Percentiles rank a stretch among this genome's conserved stretches.
Conservation (phyloP, 2,888 invertebrate genomes). For the Drosophila longiperda region DNA sequence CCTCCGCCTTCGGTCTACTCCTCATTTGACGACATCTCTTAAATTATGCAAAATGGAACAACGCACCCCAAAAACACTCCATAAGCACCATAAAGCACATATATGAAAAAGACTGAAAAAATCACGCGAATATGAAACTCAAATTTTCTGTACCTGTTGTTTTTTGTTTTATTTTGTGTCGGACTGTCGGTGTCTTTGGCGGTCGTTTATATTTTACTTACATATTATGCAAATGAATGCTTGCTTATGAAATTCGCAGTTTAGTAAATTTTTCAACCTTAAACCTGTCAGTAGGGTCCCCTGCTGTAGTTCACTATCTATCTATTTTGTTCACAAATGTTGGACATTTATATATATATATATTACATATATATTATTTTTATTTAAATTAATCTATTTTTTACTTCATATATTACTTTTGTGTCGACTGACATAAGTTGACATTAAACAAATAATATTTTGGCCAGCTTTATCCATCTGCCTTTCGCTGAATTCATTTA, state of each 20-base stretch:
- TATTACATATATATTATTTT: not conserved
- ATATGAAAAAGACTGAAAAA: constrained; percentile 46
- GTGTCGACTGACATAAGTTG: not conserved
- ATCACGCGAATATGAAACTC: constrained; percentile 31
- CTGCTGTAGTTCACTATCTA: not conserved
- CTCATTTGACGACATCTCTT: constrained; percentile 61
- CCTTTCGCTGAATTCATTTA: constrained; percentile 1
- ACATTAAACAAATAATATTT: not conserved
- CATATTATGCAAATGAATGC: constrained; percentile 76
- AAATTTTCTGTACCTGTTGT: constrained; percentile 21
- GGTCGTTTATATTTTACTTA: constrained; percentile 31
- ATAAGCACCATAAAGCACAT: constrained; percentile 25
- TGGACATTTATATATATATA: not conserved
- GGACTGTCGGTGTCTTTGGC: constrained; percentile 38
- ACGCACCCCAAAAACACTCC: constrained; percentile 30
- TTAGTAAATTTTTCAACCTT: constrained; percentile 31
- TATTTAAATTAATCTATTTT: not conserved
- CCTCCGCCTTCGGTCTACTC: not conserved
- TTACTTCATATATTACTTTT: not conserved
- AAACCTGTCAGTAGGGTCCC: constrained; percentile 18
- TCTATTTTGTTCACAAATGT: not conserved
- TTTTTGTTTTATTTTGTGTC: constrained; percentile 26
- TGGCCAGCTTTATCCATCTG: constrained; percentile 4
- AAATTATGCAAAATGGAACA: constrained; percentile 71
- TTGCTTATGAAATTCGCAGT: constrained; percentile 65